Conservation (phyloP, 2,113 vertebrate genomes). For the Eulemur macaco region DNA sequence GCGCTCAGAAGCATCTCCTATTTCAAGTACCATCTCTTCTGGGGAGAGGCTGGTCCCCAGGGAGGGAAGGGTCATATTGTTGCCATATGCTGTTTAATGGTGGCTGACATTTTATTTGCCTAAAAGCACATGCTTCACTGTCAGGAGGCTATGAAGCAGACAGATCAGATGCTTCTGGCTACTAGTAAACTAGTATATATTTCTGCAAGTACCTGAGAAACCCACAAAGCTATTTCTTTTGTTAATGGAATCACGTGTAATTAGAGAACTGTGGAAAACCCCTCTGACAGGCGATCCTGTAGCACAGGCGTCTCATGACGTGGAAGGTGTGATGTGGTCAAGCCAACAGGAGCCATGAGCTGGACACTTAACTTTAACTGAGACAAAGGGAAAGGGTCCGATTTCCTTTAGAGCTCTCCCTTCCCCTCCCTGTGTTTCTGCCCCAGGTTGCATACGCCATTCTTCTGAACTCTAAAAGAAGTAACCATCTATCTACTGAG, state of each 20-base stretch:
- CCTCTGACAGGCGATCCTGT: background rate
- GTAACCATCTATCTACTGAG: background rate
- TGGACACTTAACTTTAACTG: background rate
- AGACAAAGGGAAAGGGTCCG: background rate
- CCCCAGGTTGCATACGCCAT: background rate
- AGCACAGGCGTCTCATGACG: background rate
- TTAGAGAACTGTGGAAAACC: conserved; percentile 27
- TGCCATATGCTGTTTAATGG: conserved; percentile 81
- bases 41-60: conserved; percentile 72
- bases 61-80: conserved; percentile 75
- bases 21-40: conserved; percentile 76
- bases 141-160: conserved; percentile 60
- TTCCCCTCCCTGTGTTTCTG: background rate
- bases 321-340: background rate
- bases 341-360: background rate
- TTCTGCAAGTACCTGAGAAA: conserved; percentile 73
- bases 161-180: conserved; percentile 79
- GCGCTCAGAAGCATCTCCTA: conserved; percentile 57
- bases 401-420: background rate
- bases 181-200: conserved; percentile 52
- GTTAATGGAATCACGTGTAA: conserved; percentile 61
- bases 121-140: conserved; percentile 76
- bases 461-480: background rate
- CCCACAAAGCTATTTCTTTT: conserved; percentile 64
- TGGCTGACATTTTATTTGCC: conserved; percentile 79